These are phyloP conservation scores for Gavia stellata DNA, from an alignment of 2,113 vertebrate genomes.

Conservation along the genomic window DNA sequence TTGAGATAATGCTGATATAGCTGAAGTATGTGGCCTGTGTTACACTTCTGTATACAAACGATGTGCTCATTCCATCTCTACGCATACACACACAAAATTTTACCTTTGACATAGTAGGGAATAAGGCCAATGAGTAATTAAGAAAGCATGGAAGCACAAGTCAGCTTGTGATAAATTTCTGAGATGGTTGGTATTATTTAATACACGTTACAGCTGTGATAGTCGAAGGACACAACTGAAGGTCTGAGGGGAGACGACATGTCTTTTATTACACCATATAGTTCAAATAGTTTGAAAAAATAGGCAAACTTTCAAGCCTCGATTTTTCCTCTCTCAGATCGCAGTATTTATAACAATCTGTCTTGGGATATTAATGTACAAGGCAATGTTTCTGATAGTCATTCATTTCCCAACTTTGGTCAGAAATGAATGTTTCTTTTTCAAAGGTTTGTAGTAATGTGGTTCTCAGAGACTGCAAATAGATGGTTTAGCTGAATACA, in stretches of 20 bases:
- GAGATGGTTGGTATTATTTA: not conserved
- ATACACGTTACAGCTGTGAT: not conserved
- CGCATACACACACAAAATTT: not conserved
- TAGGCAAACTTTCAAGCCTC: not conserved
- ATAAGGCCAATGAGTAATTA: not conserved
- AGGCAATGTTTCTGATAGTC: not conserved
- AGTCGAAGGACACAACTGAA: not conserved
- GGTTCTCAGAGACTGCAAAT: not conserved
- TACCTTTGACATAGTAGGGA: not conserved
- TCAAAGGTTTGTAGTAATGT: not conserved
- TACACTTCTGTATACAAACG: not conserved
- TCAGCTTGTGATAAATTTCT: not conserved
- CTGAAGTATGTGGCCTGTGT: not conserved
- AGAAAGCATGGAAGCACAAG: not conserved
- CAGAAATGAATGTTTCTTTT: constrained; percentile 19
- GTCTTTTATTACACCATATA: not conserved
- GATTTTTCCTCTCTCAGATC: not conserved
- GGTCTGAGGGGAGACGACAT: not conserved
- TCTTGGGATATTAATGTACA: not conserved
- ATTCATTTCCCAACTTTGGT: not conserved
- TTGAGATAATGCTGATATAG: constrained; percentile 15
- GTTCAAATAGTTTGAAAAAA: not conserved
- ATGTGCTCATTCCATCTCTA: not conserved
- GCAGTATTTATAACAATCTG: not conserved
- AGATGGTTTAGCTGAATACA: not conserved